Conservation (phyloP, 1,140 invertebrate genomes). For the Galendromus occidentalis region DNA sequence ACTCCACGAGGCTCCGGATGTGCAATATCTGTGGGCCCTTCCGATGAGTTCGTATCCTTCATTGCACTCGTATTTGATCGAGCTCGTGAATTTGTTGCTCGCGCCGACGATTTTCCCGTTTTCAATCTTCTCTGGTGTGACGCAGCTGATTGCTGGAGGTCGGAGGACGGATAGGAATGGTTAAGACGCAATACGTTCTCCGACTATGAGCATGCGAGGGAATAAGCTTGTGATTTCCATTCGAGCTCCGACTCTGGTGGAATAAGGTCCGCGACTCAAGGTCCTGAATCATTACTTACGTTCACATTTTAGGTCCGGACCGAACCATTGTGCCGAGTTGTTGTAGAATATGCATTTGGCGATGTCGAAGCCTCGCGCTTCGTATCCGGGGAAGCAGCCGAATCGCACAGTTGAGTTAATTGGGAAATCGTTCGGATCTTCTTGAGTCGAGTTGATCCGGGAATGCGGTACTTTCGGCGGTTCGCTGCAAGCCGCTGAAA, state of each 20-base stretch:
- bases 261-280: too few species aligned
- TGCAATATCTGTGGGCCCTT: constrained; percentile 54
- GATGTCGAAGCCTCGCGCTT: constrained; percentile 45
- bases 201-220: too few species aligned
- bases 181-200: too few species aligned
- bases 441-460: constrained; percentile 49
- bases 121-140: constrained; percentile 58
- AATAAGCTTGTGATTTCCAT: too few species aligned
- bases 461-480: constrained; percentile 72
- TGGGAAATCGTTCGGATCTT: constrained; percentile 29
- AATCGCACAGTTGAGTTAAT: constrained; percentile 53
- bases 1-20: constrained; percentile 56
- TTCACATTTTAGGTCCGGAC: constrained; percentile 81
- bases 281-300: constrained; percentile 47
- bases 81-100: constrained; percentile 73
- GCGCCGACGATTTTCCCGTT: constrained; percentile 79
- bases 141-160: constrained; percentile 52
- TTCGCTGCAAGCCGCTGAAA: constrained; percentile 56
- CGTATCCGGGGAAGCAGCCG: constrained; percentile 70
- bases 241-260: too few species aligned
- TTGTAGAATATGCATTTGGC: constrained; percentile 80
- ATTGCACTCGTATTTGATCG: constrained; percentile 73
- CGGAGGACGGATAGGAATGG: not conserved
- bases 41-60: constrained; percentile 78
- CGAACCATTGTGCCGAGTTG: constrained; percentile 63